Evolutionary conservation across 2,797 vertebrate genomes (phyloP), one percentile per base, ranked within the genome.

Genomic region (Myotis pilosus): DNA sequence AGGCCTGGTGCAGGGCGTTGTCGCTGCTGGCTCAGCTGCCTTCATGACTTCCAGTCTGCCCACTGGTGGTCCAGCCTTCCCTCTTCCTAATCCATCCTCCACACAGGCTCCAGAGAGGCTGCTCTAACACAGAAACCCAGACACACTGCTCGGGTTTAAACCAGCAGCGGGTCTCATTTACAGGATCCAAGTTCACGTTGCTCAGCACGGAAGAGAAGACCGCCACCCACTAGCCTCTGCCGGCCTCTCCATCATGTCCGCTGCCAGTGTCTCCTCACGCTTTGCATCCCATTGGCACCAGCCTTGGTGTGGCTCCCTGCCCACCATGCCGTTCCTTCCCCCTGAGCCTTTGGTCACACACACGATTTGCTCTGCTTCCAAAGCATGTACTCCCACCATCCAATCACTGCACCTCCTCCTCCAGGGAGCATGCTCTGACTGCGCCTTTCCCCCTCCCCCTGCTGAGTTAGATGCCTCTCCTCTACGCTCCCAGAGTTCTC

Each of bases 161-260:
- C 13, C 78, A 74, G 10, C 20, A 22, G 0, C 1, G 22, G 6
- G 28, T 60, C 19, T 41, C 20, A 41, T 22, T 13, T 3, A 55
- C 5, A 5, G 20, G 66, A 53, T 8, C 5, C 3, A 0, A 28
- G 10, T 7, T 49, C 55, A 33, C 0, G 0, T 51, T 79, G 49
- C 19, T 22, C 3, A n/a, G 55, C 25, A 1, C 5, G 28, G 23
- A 80, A 79, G 57, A 38, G 0, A 92, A 19, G 36, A 13, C n/a
- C 28, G 55, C n/a, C 6, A 0, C 20, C 76, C 36, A 4, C 33
- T 1, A 60, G 64, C 38, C 10, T 44, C 80, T 55, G n/a, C 5
- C 33, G 30, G 2, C 12, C 60, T 78, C 66, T 47, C 72, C 11
- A 5, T 55, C 53, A 75, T 6, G 3, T 30, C 17, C 17, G 30